Percentiles rank a stretch among this genome's conserved stretches.
These are phyloP conservation scores for Pipra filicauda DNA, from an alignment of 2,113 vertebrate genomes.

Conservation along the genomic window DNA sequence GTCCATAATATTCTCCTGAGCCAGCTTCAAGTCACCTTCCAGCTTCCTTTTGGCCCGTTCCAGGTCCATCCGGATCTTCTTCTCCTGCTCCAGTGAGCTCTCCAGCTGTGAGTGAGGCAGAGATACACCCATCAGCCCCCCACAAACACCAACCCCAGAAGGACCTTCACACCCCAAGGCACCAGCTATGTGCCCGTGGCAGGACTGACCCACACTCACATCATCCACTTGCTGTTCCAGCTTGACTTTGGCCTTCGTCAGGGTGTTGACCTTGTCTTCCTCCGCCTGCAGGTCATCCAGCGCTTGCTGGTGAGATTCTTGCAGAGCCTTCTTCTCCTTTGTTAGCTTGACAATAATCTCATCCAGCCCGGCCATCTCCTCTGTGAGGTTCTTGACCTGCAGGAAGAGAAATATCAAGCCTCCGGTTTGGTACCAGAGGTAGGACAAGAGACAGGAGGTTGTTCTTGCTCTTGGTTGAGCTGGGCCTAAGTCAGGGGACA, in stretches of 20 bases:
- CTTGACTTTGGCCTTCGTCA: constrained; percentile 90
- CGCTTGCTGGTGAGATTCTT: constrained; percentile 92
- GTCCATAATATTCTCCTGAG: constrained; percentile 81
- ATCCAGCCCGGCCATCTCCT: constrained; percentile 93
- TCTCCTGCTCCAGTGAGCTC: constrained; percentile 81
- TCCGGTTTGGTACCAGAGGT: background rate
- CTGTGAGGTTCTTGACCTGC: constrained; percentile 92
- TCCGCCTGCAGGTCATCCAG: constrained; percentile 94
- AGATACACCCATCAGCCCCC: background rate
- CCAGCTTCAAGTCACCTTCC: constrained; percentile 78
- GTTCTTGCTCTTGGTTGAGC: background rate
- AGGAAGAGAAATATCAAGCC: background rate
- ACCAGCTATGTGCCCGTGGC: fast-evolving
- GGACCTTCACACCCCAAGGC: background rate
- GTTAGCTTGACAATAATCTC: constrained; percentile 89
- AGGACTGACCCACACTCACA: constrained; percentile 47
- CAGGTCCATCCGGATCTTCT: constrained; percentile 81
- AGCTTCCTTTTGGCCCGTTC: constrained; percentile 79
- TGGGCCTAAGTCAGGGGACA: background rate
- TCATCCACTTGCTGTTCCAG: constrained; percentile 94
- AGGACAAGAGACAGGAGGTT: background rate
- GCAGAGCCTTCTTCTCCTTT: constrained; percentile 92
- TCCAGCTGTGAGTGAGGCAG: constrained; percentile 47
- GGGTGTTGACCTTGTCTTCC: constrained; percentile 91
- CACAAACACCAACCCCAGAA: background rate